Evolutionary conservation across 2,113 vertebrate genomes (phyloP), one percentile per base, ranked within the genome.

Genomic region (Formicarius rufipectus): DNA sequence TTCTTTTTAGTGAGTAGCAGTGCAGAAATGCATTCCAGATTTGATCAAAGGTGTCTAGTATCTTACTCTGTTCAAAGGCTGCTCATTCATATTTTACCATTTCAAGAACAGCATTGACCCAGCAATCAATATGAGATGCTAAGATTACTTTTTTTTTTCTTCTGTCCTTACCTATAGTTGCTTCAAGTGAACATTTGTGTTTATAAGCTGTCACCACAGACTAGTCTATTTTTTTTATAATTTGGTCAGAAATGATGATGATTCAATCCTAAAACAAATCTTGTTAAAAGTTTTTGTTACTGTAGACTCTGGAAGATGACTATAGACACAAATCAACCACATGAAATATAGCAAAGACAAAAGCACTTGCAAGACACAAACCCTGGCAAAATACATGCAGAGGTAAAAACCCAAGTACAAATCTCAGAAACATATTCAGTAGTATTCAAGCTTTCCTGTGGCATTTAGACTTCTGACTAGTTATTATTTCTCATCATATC

Each of bases 1-100:
- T 93, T 95, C 94, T 91, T 95, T 95, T 96, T 85, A 96, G 94
- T 77, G 49, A 76, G 75, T 40, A 79, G 63, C 7, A 1, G 55
- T 77, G 87, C 31, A 96, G 91, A 89, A 94, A 91, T 74, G 14
- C 35, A 84, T 89, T 90, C 78, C 72, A 90, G 91, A 88, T 93
- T 94, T 96, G 91, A 96, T 94, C 94, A 97, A 96, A 97, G 79
- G 33, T 86, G 56, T 58, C 87, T 90, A 88, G 74, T 80, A 93
- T 79, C 89, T 93, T 82, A 85, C 15, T 78, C 76, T 85, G 58
- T 95, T 96, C 94, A 96, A 91, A 95, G 93, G 44, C 52, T 96
- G 23, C 75, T 96, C 82, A 94, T 97, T 95, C 95, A 96, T 96
- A 95, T 96, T 96, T 96, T 89, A 95, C 81, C 80, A 37, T 95